A percentile compares a stretch with the other conserved stretches of the same genome.
Conservation (phyloP, 2,888 invertebrate species). For the Blastobasis adustella region DNA sequence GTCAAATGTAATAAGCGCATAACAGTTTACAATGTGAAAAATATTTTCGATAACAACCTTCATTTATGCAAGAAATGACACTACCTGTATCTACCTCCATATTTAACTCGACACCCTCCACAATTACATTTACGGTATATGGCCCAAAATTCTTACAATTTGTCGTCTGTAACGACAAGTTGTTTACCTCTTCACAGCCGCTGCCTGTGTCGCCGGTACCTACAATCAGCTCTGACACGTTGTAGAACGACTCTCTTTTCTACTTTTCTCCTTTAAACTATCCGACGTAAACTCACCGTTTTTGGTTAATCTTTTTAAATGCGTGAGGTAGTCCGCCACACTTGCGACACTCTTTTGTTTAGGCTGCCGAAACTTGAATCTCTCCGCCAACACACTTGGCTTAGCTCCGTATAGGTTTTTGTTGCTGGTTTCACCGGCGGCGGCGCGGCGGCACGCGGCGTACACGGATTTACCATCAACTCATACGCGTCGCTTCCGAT, state of each 20-base stretch:
- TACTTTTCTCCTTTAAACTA: background rate
- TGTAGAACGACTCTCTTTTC: background rate
- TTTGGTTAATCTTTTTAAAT: background rate
- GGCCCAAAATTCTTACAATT: background rate
- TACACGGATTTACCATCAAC: slow-evolving; percentile 5
- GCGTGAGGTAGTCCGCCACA: background rate
- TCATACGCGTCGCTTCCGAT: too few species aligned
- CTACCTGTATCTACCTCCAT: too few species aligned
- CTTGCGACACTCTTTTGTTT: background rate
- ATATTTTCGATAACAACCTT: too few species aligned
- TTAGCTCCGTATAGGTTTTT: background rate
- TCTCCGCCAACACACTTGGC: background rate
- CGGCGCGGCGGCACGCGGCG: too few species aligned
- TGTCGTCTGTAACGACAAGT: slow-evolving; percentile 6
- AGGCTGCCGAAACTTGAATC: background rate
- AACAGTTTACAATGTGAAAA: too few species aligned
- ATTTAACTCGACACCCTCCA: slow-evolving; percentile 1
- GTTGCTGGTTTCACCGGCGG: slow-evolving; percentile 4
- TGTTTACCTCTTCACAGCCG: slow-evolving; percentile 3
- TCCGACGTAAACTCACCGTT: background rate
- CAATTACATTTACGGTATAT: background rate
- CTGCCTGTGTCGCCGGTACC: background rate
- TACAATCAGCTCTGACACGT: background rate
- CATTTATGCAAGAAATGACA: too few species aligned
- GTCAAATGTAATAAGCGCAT: too few species aligned